Evolutionary conservation across 2,888 invertebrate genomes (phyloP).

Genomic region (Aleiodes leptofemur): DNA sequence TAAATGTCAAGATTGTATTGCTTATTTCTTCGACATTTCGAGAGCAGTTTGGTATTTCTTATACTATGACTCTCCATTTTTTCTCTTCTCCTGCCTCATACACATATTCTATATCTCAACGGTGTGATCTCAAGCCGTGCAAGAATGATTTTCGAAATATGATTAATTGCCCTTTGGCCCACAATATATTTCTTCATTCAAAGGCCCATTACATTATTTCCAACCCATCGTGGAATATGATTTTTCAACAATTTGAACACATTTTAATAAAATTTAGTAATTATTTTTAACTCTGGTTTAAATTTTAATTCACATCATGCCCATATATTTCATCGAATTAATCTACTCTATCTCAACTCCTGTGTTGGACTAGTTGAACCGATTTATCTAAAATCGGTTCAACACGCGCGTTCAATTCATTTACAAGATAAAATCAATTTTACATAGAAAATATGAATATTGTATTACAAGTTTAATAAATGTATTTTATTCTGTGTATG

Average conservation of each 20-base stretch:
- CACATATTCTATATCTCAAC: conserved; percentile 64
- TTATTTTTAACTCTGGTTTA: too few relatives aligned
- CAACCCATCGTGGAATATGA: background rate
- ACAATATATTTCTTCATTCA: conserved; percentile 16
- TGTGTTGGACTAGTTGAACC: conserved; percentile 25
- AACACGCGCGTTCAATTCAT: conserved; percentile 73
- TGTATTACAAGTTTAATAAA: conserved; percentile 62
- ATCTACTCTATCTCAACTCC: conserved; percentile 24
- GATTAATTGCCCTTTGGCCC: conserved; percentile 70
- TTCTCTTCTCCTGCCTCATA: conserved; percentile 58
- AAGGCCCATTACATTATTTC: conserved; percentile 25
- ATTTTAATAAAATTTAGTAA: too few relatives aligned
- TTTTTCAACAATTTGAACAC: too few relatives aligned
- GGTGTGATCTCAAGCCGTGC: conserved; percentile 68
- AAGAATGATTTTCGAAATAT: conserved; percentile 75
- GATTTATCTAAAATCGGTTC: conserved; percentile 70
- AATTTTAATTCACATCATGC: background rate
- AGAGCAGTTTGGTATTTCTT: conserved; percentile 36
- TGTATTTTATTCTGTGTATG: conserved; percentile 26
- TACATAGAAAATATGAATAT: conserved; percentile 74
- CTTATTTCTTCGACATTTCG: conserved; percentile 28
- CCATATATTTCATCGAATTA: background rate
- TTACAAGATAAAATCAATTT: conserved; percentile 74
- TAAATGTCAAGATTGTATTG: conserved; percentile 31
- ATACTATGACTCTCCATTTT: conserved; percentile 48